Evolutionary conservation across 2,113 vertebrate genomes (phyloP).

Genomic region (Hypocryptadius cinnamomeus): DNA sequence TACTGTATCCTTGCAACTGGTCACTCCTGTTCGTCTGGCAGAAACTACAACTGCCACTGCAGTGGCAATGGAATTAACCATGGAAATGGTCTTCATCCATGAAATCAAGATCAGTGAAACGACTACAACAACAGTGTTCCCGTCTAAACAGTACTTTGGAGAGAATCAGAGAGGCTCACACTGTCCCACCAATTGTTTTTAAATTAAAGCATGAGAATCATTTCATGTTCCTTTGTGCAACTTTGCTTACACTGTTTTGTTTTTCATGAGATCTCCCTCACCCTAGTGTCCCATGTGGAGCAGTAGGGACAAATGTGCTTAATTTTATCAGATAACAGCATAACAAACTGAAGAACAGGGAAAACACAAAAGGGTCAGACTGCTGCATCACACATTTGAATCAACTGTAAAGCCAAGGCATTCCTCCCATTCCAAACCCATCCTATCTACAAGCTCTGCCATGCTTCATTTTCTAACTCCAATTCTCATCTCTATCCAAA

Average conservation of each 20-base stretch:
- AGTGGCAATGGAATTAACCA: neutral
- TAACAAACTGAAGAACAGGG: neutral
- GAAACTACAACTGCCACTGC: neutral
- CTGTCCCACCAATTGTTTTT: neutral
- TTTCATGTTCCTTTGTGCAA: neutral
- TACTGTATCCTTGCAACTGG: neutral
- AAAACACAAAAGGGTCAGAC: neutral
- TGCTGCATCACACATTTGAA: neutral
- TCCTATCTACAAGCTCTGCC: neutral
- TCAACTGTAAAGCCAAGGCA: neutral
- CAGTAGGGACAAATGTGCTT: neutral
- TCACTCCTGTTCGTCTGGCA: neutral
- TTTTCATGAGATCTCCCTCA: neutral
- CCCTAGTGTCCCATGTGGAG: neutral
- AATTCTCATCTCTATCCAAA: neutral
- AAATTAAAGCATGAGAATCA: neutral
- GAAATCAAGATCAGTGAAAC: neutral
- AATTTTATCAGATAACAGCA: neutral
- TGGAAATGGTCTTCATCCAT: neutral
- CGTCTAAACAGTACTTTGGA: neutral
- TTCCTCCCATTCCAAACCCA: neutral
- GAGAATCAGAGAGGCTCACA: neutral
- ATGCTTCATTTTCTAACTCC: neutral
- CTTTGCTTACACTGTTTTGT: neutral
- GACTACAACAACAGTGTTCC: neutral